Evolutionary conservation across 2,888 invertebrate genomes (phyloP), one percentile per base, ranked within the genome.

Genomic region (Zele albiditarsus): DNA sequence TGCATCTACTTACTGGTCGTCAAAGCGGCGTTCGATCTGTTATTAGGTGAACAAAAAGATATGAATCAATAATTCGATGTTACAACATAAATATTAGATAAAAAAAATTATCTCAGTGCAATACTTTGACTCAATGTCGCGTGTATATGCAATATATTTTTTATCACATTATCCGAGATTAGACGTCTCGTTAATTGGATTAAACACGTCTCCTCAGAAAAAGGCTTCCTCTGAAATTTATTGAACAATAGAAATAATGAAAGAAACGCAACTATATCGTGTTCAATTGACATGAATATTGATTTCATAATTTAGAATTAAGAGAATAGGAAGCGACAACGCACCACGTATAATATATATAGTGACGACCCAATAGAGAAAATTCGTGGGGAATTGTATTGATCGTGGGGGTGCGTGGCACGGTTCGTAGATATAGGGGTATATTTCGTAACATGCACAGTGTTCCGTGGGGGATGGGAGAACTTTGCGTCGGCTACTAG

Each of bases 341-440:
- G 6, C 42, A 33, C 33, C 33, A 5, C 12, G 14, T 16, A 2
- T 46, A n/a, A 2, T 4, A n/a, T 14, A 16, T 46, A 3, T 23
- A 16, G 84, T 84, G 85, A 85, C 84, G 84, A 80, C 79, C 82
- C 83, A 84, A 85, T 85, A 85, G 84, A 86, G 86, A 85, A 86
- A 86, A 87, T 86, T 86, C 86, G 88, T 38, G 12, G 12, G 75
- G 86, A 84, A 49, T 86, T 84, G 86, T 88, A 88, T 88, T 88
- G 88, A 88, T 88, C 88, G 84, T 73, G 77, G 70, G 53, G n/a
- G 81, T 74, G 77, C 77, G 76, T 69, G 79, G 74, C 66, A 53
- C 20, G 5, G 8, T 53, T 23, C 8, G 57, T 69, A 77, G 80
- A 83, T 82, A 83, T 20, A 20, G 53, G 23, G 8, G 8, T 53